phyloP scores from a whole-genome alignment of 2,888 invertebrate species.

The Drosophila leonis region DNA sequence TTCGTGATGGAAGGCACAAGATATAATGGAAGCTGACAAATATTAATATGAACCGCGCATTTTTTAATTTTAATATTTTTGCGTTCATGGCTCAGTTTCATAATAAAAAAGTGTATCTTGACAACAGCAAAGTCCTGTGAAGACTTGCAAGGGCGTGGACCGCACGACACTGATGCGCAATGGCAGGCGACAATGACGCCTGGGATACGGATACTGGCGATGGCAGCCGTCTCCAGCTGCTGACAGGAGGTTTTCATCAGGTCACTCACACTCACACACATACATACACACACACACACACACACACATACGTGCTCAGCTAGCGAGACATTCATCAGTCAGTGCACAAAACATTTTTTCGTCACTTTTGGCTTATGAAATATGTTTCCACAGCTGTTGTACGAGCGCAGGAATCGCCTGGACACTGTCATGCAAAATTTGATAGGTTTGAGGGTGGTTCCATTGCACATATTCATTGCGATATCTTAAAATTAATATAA shows the following conservation, averaged over 20 bases:
- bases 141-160: neutral
- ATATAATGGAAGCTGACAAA: conserved; percentile 22
- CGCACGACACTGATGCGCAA: conserved; percentile 65
- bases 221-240: conserved; percentile 57
- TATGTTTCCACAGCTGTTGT: conserved; percentile 45
- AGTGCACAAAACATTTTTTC: conserved; percentile 58
- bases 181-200: conserved; percentile 62
- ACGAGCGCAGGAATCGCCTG: conserved; percentile 6
- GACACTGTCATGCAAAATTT: conserved; percentile 24
- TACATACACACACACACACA: neutral
- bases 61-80: conserved; percentile 56
- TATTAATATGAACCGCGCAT: conserved; percentile 51
- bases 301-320: neutral
- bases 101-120: conserved; percentile 53
- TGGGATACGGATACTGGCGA: conserved; percentile 62
- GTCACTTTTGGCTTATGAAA: conserved; percentile 59
- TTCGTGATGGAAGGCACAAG: neutral
- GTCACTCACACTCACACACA: conserved; percentile 14
- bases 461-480: neutral
- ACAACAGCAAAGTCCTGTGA: conserved; percentile 32
- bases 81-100: conserved; percentile 13
- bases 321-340: conserved; percentile 39
- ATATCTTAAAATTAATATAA: neutral
- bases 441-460: neutral
- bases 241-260: conserved; percentile 63